Conservation (phyloP, 2,797 vertebrate species). For the Aeoliscus strigatus region DNA sequence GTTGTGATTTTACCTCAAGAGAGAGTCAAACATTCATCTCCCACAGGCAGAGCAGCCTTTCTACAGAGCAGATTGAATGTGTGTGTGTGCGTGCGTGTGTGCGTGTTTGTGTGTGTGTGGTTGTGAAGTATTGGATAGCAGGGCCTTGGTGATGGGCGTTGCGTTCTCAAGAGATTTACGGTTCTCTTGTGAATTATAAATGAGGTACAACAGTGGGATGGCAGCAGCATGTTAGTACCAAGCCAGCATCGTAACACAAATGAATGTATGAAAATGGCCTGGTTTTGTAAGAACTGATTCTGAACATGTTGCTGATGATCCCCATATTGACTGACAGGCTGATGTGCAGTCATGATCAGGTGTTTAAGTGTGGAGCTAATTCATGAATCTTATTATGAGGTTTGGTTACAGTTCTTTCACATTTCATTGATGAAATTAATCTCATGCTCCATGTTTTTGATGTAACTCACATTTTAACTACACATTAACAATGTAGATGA, state of each 20-base stretch:
- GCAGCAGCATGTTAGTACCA: conserved; percentile 25
- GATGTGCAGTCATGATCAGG: background rate
- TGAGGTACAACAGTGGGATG: conserved; percentile 24
- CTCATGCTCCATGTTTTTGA: no score
- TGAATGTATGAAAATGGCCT: conserved; percentile 25
- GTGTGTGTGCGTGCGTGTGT: conserved; percentile 1
- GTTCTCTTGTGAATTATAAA: conserved; percentile 56
- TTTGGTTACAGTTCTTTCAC: background rate
- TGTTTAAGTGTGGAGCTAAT: no score
- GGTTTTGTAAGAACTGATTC: background rate
- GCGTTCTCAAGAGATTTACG: conserved; percentile 30
- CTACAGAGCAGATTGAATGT: conserved; percentile 5
- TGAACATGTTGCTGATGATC: conserved; percentile 2
- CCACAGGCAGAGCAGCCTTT: no score
- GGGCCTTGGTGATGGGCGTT: conserved; percentile 12
- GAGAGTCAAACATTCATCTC: no score
- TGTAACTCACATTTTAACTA: no score
- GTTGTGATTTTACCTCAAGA: conserved; percentile 1
- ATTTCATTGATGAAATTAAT: no score
- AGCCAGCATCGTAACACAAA: conserved; percentile 18
- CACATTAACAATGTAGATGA: no score
- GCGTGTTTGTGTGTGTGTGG: no score
- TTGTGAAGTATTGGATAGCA: conserved; percentile 16
- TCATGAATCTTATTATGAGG: background rate
- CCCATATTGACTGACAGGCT: background rate